A percentile compares a stretch with the other conserved stretches of the same genome.
phyloP scores from a whole-genome alignment of 1,140 invertebrate species.

The Drosophila virilis region DNA sequence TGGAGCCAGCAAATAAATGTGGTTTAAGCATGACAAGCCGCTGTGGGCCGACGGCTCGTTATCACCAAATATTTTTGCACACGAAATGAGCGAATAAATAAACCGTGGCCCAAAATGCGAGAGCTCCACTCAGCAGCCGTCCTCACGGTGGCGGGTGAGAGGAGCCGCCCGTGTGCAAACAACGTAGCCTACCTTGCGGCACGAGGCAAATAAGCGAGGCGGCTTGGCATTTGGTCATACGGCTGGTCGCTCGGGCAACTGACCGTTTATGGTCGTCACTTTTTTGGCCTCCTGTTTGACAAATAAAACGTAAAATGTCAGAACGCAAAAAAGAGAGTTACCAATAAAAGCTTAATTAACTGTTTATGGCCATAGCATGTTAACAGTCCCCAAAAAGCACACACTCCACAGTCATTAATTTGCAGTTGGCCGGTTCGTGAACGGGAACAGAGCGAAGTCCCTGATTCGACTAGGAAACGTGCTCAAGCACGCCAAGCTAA shows the following conservation, averaged over 20 bases:
- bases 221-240: constrained; percentile 33
- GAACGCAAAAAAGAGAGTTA: constrained; percentile 72
- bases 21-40: constrained; percentile 79
- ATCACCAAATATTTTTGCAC: constrained; percentile 82
- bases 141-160: background rate
- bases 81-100: constrained; percentile 81
- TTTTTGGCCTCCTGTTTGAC: constrained; percentile 73
- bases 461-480: constrained; percentile 28
- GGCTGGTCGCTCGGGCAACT: constrained; percentile 30
- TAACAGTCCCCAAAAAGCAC: constrained; percentile 56
- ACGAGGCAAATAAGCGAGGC: constrained; percentile 47
- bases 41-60: constrained; percentile 72
- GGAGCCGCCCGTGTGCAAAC: constrained; percentile 28
- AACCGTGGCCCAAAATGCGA: constrained; percentile 37
- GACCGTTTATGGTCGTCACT: constrained; percentile 76
- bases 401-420: constrained; percentile 62
- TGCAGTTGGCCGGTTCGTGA: constrained; percentile 35
- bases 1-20: constrained; percentile 72
- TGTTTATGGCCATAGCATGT: constrained; percentile 80
- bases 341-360: constrained; percentile 83
- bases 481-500: background rate
- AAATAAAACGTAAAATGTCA: constrained; percentile 82
- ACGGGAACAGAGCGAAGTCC: constrained; percentile 6
- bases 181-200: constrained; percentile 45
- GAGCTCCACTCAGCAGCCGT: background rate